phyloP scores from a whole-genome alignment of 2,888 invertebrate genomes.

The Halictus quadricinctus region DNA sequence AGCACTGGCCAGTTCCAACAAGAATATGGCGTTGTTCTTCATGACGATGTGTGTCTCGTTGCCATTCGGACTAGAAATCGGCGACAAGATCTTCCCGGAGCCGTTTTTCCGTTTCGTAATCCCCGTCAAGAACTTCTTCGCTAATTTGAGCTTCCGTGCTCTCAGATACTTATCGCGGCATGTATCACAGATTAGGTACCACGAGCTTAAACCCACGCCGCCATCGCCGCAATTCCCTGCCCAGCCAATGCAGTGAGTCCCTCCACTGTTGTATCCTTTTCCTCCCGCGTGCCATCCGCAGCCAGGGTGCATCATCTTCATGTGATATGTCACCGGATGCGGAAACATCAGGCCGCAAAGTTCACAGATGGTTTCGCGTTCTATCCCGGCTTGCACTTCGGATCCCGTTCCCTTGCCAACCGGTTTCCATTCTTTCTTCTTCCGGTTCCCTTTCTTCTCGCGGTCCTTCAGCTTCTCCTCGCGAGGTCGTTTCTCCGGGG shows the following conservation, averaged over 20 bases:
- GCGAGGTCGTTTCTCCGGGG: slow-evolving; percentile 74
- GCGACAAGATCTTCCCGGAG: slow-evolving; percentile 72
- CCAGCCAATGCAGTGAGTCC: slow-evolving; percentile 94
- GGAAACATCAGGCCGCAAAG: slow-evolving; percentile 91
- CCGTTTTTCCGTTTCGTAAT: slow-evolving; percentile 74
- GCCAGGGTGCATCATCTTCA: slow-evolving; percentile 95
- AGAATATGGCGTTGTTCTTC: slow-evolving; percentile 96
- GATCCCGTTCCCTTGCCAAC: slow-evolving; percentile 64
- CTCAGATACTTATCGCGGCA: slow-evolving; percentile 91
- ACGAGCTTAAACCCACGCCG: slow-evolving; percentile 90
- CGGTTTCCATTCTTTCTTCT: slow-evolving; percentile 85
- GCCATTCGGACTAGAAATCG: slow-evolving; percentile 79
- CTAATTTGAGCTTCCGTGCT: slow-evolving; percentile 72
- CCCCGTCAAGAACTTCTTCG: slow-evolving; percentile 76
- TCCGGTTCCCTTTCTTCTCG: slow-evolving; percentile 84
- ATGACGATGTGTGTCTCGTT: slow-evolving; percentile 88
- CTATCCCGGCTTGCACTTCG: slow-evolving; percentile 70
- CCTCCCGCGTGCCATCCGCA: slow-evolving; percentile 94
- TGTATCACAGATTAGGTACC: slow-evolving; percentile 96
- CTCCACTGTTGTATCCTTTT: slow-evolving; percentile 96
- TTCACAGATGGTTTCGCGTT: slow-evolving; percentile 88
- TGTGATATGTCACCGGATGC: slow-evolving; percentile 94
- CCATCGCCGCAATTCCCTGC: slow-evolving; percentile 95
- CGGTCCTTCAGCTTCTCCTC: slow-evolving; percentile 82
- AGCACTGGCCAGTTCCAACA: slow-evolving; percentile 94